phyloP scores from a whole-genome alignment of 2,797 vertebrate genomes.

The Clarias pachynema region DNA sequence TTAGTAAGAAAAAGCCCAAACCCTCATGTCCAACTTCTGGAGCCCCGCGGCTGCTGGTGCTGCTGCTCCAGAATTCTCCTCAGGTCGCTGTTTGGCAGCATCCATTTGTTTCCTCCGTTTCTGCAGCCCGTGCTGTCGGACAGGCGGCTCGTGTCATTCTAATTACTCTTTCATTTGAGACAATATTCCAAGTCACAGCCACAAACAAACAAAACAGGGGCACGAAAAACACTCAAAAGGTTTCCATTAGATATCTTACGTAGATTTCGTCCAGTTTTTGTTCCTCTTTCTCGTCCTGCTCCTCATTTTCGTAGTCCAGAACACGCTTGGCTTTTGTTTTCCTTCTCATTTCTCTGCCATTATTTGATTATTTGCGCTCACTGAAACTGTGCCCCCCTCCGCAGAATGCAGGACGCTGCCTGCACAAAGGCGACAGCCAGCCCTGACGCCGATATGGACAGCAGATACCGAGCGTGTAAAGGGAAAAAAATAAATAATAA shows the following conservation, averaged over 20 bases:
- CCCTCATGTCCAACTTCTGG: conserved; percentile 62
- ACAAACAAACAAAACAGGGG: conserved; percentile 44
- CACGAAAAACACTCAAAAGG: conserved; percentile 45
- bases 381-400: conserved; percentile 55
- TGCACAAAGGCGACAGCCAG: conserved; percentile 37
- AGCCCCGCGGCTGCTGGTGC: conserved; percentile 53
- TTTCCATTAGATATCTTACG: conserved; percentile 56
- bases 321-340: conserved; percentile 66
- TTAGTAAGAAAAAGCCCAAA: conserved; percentile 55
- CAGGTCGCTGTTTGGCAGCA: conserved; percentile 59
- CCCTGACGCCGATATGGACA: conserved; percentile 28
- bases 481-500: conserved; percentile 46
- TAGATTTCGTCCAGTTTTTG: conserved; percentile 54
- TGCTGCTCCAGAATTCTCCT: conserved; percentile 55
- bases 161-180: conserved; percentile 56
- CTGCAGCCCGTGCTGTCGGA: conserved; percentile 57
- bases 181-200: conserved; percentile 53
- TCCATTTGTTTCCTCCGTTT: conserved; percentile 63
- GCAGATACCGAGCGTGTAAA: conserved; percentile 22
- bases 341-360: conserved; percentile 67
- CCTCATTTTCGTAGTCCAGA: conserved; percentile 62
- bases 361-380: conserved; percentile 61
- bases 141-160: conserved; percentile 55
- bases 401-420: conserved; percentile 56
- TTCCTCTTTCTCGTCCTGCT: conserved; percentile 61